Evolutionary conservation across 2,888 invertebrate genomes (phyloP).

Genomic region (Drosophila eohydei): DNA sequence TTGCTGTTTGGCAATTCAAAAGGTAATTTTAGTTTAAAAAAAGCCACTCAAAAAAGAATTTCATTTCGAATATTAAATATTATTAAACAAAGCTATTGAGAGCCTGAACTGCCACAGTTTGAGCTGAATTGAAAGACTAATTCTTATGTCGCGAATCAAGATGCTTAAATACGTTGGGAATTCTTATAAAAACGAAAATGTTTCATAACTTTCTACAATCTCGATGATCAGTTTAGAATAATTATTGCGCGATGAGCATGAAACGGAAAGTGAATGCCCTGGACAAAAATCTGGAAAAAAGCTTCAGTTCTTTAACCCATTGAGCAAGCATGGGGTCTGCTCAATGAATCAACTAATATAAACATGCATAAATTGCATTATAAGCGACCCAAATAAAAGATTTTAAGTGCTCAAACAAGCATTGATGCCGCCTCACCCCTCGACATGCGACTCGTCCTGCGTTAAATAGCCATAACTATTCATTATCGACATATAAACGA

Average conservation of each 20-base stretch:
- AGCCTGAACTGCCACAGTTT: background rate
- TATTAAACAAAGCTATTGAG: background rate
- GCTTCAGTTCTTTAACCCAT: conserved; percentile 41
- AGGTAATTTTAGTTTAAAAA: background rate
- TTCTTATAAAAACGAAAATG: background rate
- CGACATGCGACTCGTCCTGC: conserved; percentile 36
- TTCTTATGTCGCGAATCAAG: background rate
- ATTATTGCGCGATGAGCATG: conserved; percentile 1
- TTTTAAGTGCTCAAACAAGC: conserved; percentile 44
- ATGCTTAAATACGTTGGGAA: conserved; percentile 5
- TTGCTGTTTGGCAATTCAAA: background rate
- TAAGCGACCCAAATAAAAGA: conserved; percentile 71
- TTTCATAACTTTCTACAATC: background rate
- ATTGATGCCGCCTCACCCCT: conserved; percentile 43
- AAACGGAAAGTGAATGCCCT: conserved; percentile 35
- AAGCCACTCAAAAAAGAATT: background rate
- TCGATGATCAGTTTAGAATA: conserved; percentile 45
- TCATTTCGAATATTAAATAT: background rate
- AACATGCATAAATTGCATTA: conserved; percentile 79
- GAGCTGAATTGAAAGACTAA: background rate
- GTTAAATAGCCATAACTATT: conserved; percentile 79
- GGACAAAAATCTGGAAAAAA: background rate
- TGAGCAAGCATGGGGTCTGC: conserved; percentile 8
- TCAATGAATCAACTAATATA: conserved; percentile 45
- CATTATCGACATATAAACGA: conserved; percentile 77